These are phyloP conservation scores for Mus musculus DNA, from an alignment of 2,113 vertebrate genomes.

Conservation along the genomic window DNA sequence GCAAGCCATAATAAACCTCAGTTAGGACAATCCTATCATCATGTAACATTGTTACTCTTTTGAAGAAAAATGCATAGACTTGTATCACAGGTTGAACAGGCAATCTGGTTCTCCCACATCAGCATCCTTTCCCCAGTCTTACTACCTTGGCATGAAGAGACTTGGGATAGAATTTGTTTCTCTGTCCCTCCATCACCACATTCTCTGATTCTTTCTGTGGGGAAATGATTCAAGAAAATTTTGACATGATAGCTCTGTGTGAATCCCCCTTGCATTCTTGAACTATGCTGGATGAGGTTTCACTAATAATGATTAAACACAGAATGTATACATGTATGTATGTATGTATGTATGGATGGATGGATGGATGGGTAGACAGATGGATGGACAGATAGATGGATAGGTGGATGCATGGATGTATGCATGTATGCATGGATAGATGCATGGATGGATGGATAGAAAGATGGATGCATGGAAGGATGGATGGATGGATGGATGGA, in stretches of 20 bases:
- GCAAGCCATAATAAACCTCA: conserved; percentile 58
- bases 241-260: not conserved
- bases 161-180: not conserved
- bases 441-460: not conserved
- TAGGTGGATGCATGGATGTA: not conserved
- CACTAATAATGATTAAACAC: not conserved
- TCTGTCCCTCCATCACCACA: not conserved
- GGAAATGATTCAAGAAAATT: not conserved
- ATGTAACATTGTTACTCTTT: conserved; percentile 59
- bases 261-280: not conserved
- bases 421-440: not conserved
- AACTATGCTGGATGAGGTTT: not conserved
- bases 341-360: too few relatives aligned
- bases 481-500: too few relatives aligned
- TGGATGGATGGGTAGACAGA: too few relatives aligned
- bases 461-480: too few relatives aligned
- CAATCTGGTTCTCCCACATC: conserved; percentile 28
- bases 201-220: not conserved
- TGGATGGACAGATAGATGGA: not conserved
- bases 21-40: conserved; percentile 67
- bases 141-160: not conserved
- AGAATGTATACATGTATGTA: too few relatives aligned
- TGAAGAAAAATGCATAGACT: conserved; percentile 75
- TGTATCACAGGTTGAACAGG: not conserved
- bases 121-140: not conserved